Conservation (phyloP, 2,113 vertebrate species). For the Albula goreensis region DNA sequence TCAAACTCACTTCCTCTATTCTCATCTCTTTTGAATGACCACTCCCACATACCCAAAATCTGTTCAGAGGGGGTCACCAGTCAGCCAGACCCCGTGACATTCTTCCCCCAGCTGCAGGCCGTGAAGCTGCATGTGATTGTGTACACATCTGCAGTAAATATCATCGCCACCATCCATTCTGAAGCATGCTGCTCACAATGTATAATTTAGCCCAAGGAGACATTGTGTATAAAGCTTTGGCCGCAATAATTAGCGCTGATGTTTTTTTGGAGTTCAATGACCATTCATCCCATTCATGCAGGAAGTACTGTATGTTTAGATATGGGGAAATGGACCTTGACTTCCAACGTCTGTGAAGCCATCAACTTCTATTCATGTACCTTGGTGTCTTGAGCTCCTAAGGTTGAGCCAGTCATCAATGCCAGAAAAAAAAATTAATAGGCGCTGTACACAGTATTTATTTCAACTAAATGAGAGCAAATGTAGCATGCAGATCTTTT, state of each 20-base stretch:
- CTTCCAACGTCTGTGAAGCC: neutral
- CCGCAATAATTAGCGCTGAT: conserved; percentile 47
- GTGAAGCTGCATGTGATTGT: conserved; percentile 67
- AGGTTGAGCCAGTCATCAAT: conserved; percentile 7
- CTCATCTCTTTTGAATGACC: neutral
- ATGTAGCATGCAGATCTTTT: neutral
- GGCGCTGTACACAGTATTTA: conserved; percentile 13
- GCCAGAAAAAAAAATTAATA: neutral
- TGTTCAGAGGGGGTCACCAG: conserved; percentile 32
- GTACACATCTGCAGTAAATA: conserved; percentile 45
- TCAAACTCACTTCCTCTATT: conserved; percentile 3
- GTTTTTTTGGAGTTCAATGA: conserved; percentile 39
- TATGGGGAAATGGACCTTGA: neutral
- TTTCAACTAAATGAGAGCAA: neutral
- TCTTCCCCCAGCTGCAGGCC: conserved; percentile 37
- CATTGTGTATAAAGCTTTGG: conserved; percentile 56
- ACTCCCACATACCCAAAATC: neutral
- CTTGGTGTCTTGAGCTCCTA: neutral
- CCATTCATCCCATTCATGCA: conserved; percentile 15
- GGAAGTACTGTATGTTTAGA: neutral
- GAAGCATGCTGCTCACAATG: conserved; percentile 64
- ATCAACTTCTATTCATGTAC: neutral
- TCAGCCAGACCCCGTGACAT: conserved; percentile 10
- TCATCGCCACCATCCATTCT: conserved; percentile 19
- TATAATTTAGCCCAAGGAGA: conserved; percentile 50